Base-by-base conservation (phyloP, 2,888 invertebrate genomes). In the Subacronicta megacephala region DNA sequence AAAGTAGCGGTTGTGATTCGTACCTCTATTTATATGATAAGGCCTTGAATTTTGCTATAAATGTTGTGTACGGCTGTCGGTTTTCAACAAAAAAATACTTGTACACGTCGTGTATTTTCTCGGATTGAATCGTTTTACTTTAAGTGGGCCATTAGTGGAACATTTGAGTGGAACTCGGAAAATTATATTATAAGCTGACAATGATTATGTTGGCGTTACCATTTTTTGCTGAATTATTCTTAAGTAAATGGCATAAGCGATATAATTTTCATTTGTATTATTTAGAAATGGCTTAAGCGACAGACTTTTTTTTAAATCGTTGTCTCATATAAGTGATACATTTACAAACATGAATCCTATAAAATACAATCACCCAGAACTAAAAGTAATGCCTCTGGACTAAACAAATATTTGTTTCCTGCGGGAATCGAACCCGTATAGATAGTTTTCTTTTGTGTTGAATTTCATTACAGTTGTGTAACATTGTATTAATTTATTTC, bases 401-500 rank as follows among this genome's bases (percentile, higher is more conserved):
- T 6, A 23, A 1, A 10, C 10, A 26, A 10, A 26, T 10, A 26
- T 26, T 26, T 26, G 10, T 26, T 26, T 3, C 10, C 10, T 10
- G 3, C 3, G 26, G 1, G 0, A 2, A 23, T 23, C 1, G 23
- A 7, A 23, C 10, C 3, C 10, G n/a, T n/a, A n/a, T n/a, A n/a
- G 15, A 20, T 26, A 17, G 13, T 47, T 54, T 9, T 41, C 26
- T 49, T 18, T 60, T 55, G 40, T 55, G 13, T 23, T 31, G 9
- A 15, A 17, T 52, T 42, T 60, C 57, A 46, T 53, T 61, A 23
- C 20, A 37, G 43, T 56, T 60, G 42, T 52, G 49, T 52, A 45
- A 72, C 62, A 53, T 47, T 56, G 49, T 60, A 53, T 50, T 54
- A 54, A 54, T 57, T 51, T 51, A 55, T 47, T 61, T 61, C 18